Evolutionary conservation across 37 sponge, comb jelly and placozoan species (phyloP), one percentile per base, ranked within the genome.

Genomic region (Aplysina aerophoba): DNA sequence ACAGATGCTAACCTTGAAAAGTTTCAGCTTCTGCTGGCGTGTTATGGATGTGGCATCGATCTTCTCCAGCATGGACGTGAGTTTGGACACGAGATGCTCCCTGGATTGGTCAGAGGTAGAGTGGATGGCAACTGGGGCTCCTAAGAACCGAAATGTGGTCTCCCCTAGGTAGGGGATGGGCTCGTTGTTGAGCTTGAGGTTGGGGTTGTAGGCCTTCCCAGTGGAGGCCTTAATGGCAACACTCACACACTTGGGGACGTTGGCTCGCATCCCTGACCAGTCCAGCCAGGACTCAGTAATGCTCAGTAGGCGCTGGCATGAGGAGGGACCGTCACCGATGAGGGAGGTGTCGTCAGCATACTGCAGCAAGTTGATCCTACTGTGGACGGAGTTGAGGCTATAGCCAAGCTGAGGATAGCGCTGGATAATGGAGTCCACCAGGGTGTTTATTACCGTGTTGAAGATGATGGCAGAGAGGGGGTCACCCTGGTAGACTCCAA

Each of bases 291-390:
- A 31, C 39, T 81, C 82, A 34, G 37, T 33, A 0, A 27, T 14
- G 25, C 33, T 36, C 0, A 81, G 61, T 21, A 81, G 38, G 0
- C 1, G 20, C 20, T 56, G 80, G 58, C 58, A 54, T n/a, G n/a
- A n/a, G 59, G 58, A 55, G 15, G 80, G 80, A 0, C 80, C 80
- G 55, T 55, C 33, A 11, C 58, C 34, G 0, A 80, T 56, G 36
- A 80, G 59, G 80, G 57, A 81, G 36, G 82, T 81, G 82, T 81
- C 82, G 22, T 81, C 82, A 8, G 82, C 82, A 50, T 83, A 68
- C 55, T 68, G 84, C 30, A 68, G 69, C 24, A 67, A 19, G 33
- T 65, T 22, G 15, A 83, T 12, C 19, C 40, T 36, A 0, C 69
- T 17, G 13, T 12, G 8, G 1, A 54, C 38, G 37, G 53, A 56